Base-by-base conservation (phyloP, 2,888 invertebrate species). In the Drosophila mettleri region DNA sequence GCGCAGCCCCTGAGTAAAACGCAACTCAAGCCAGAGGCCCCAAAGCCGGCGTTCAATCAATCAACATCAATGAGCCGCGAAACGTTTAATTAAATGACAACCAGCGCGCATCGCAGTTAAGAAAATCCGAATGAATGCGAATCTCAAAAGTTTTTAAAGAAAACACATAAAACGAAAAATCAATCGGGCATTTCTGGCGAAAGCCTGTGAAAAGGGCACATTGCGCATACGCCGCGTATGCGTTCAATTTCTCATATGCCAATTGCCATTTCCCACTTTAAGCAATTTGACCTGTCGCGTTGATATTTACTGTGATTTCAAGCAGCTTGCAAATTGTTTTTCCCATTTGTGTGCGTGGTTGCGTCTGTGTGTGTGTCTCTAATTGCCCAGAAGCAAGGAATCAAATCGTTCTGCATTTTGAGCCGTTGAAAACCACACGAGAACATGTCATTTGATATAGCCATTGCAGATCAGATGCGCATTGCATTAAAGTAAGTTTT, bases 381-480 rank as follows among this genome's bases (percentile, higher is more conserved):
- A 52, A 71, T 71, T 66, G 58, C 34, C 43, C 31, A n/a, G 16
- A 24, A 29, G 53, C 41, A 73, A 67, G 79, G 62, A 84, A 76
- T 75, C 43, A 29, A 68, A 58, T 69, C 63, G 45, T 20, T 8
- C 43, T 48, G 34, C 33, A 12, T 29, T 51, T 52, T 38, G 60
- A 41, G 54, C 43, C 55, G 58, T 34, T 68, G 45, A 46, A 20
- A 66, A 74, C 52, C 61, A 41, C 54, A 67, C 29, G 33, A 4
- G 68, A 73, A 71, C 48, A 90, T 90, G 90, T 88, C 91, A 70
- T 91, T 91, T 59, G 86, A 91, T 81, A 90, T 91, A 71, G 86
- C 91, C n/a, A 82, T 91, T 54, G 89, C 89, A 38, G 91, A 91
- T 80, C 90, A 91, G 70, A 86, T 91, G 88, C 90, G 91, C 64